These are phyloP conservation scores for Atractosteus spatula DNA, from an alignment of 2,113 vertebrate species.

Conservation along the genomic window DNA sequence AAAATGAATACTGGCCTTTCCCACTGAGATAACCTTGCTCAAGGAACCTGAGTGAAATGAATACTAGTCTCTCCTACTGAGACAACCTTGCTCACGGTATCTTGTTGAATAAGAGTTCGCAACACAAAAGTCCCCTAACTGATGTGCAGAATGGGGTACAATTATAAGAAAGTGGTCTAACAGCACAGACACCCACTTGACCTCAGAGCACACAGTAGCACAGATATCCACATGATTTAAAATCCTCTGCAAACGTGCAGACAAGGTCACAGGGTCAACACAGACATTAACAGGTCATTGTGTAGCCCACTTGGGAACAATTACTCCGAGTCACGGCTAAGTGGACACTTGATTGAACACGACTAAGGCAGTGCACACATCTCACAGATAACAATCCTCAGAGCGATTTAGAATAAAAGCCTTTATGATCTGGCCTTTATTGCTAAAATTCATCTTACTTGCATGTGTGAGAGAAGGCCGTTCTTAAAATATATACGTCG, in stretches of 20 bases:
- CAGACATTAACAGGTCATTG: conserved; percentile 98
- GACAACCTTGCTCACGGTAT: conserved; percentile 41
- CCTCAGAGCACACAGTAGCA: conserved; percentile 60
- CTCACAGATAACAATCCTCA: conserved; percentile 98
- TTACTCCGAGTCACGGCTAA: conserved; percentile 99
- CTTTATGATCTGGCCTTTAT: conserved; percentile 98
- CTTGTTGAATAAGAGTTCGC: conserved; percentile 49
- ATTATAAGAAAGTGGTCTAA: conserved; percentile 70
- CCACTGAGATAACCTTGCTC: conserved; percentile 48
- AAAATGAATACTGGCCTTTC: conserved; percentile 30
- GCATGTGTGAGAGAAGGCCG: conserved; percentile 70
- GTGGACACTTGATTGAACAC: conserved; percentile 99
- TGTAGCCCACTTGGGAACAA: conserved; percentile 98
- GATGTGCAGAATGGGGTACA: conserved; percentile 59
- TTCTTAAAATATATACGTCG: conserved; percentile 29
- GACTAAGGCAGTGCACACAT: conserved; percentile 94
- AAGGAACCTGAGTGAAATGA: conserved; percentile 1
- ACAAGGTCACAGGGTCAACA: conserved; percentile 97
- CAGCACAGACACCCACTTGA: conserved; percentile 85
- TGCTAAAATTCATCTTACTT: conserved; percentile 98
- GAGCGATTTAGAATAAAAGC: conserved; percentile 99
- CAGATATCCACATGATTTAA: conserved; percentile 82
- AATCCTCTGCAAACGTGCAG: conserved; percentile 91
- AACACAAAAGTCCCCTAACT: conserved; percentile 48
- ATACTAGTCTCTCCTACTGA: conserved; percentile 44